phyloP scores from a whole-genome alignment of 2,797 vertebrate genomes.

The Leptatherina wallacei region DNA sequence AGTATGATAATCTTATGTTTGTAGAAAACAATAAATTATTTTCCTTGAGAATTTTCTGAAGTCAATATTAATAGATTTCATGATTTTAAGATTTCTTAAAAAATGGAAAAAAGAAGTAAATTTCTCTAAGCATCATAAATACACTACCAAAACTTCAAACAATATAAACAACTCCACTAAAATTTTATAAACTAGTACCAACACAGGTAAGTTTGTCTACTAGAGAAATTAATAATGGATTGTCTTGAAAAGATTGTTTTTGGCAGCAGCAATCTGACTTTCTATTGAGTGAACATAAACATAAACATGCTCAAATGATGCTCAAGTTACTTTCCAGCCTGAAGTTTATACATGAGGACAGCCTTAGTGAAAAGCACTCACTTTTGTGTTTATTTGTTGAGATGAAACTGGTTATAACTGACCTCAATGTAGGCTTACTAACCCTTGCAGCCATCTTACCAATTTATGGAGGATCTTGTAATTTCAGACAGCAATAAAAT shows the following conservation, averaged over 20 bases:
- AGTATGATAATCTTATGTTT: constrained; percentile 17
- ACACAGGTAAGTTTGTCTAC: constrained; percentile 29
- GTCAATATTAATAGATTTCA: neutral
- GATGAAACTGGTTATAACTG: constrained; percentile 18
- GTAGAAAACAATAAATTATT: constrained; percentile 35
- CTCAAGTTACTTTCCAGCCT: constrained; percentile 49
- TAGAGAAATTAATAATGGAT: constrained; percentile 44
- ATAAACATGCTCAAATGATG: constrained; percentile 28
- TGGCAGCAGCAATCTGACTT: constrained; percentile 45
- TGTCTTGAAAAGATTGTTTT: constrained; percentile 44
- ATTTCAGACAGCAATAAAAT: neutral
- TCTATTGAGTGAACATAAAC: constrained; percentile 40
- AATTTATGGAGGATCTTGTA: neutral
- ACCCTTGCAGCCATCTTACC: neutral
- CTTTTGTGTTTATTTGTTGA: constrained; percentile 16
- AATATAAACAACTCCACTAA: constrained; percentile 4
- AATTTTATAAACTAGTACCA: constrained; percentile 21
- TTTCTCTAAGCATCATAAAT: constrained; percentile 5
- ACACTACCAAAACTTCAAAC: constrained; percentile 15
- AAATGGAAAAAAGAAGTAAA: neutral
- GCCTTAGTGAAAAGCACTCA: constrained; percentile 32
- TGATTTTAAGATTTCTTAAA: neutral
- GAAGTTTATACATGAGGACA: constrained; percentile 32
- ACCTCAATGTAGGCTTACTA: neutral
- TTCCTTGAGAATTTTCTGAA: constrained; percentile 21